phyloP scores from a whole-genome alignment of 2,113 vertebrate genomes.

The Gasterosteus nipponicus region DNA sequence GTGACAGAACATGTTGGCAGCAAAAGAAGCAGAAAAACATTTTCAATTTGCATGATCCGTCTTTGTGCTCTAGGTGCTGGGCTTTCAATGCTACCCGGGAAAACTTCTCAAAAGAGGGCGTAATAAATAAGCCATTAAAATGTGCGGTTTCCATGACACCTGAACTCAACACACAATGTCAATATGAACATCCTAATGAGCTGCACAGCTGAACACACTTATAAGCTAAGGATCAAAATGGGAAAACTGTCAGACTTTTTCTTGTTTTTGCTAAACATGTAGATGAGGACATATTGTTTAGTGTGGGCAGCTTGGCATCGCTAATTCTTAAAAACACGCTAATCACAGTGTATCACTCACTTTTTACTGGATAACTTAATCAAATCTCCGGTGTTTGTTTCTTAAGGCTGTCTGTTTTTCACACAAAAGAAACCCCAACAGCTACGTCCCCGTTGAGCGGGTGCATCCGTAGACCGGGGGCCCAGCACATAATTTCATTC shows the following conservation, averaged over 20 bases:
- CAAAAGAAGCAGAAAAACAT: constrained; percentile 30
- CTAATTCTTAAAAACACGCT: not conserved
- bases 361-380: not conserved
- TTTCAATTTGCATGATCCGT: constrained; percentile 56
- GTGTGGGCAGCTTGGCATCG: not conserved
- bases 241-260: not conserved
- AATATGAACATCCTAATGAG: constrained; percentile 43
- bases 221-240: constrained; percentile 1
- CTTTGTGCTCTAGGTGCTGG: constrained; percentile 41
- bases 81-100: constrained; percentile 32
- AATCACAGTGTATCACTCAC: not conserved
- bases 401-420: not conserved
- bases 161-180: constrained; percentile 12
- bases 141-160: not conserved
- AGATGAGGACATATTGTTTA: not conserved
- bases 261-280: no score
- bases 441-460: not conserved
- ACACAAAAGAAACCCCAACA: not conserved
- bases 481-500: no score
- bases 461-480: no score
- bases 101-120: constrained; percentile 26
- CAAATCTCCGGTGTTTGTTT: constrained; percentile 1
- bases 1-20: constrained; percentile 56
- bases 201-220: constrained; percentile 35
- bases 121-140: constrained; percentile 50